Conservation (phyloP, 2,113 vertebrate species). For the Paracanthobrama guichenoti region DNA sequence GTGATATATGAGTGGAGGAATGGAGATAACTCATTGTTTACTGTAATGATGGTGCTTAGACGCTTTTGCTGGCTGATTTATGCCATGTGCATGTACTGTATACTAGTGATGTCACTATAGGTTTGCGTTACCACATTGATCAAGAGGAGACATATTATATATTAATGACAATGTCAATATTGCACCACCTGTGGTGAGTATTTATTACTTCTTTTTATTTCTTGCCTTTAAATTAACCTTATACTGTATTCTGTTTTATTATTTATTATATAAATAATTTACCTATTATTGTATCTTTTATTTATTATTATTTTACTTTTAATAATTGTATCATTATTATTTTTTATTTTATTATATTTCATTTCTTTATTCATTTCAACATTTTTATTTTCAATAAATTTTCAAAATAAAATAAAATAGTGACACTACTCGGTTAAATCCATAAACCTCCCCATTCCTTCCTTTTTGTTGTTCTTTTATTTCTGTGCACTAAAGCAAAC, state of each 20-base stretch:
- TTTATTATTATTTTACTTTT: background rate
- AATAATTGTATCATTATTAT: background rate
- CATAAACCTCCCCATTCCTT: background rate
- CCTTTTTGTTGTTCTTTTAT: background rate
- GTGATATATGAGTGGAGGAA: constrained; percentile 15
- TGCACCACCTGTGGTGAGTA: background rate
- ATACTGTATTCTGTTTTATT: background rate
- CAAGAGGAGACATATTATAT: background rate
- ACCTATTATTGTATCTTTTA: background rate
- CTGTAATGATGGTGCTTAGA: background rate
- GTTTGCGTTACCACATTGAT: constrained; percentile 6
- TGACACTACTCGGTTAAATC: background rate
- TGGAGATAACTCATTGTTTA: constrained; percentile 5
- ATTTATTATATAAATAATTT: background rate
- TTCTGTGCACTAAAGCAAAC: background rate
- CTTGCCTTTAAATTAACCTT: background rate
- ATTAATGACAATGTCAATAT: background rate
- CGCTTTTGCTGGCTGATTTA: constrained; percentile 1
- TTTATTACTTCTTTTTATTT: background rate
- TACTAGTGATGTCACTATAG: background rate
- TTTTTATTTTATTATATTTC: too few species aligned
- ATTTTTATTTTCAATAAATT: background rate
- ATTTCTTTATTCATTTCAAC: background rate
- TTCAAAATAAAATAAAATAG: background rate
- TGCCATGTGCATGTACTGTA: background rate